These are phyloP conservation scores for Falco concolor DNA, from an alignment of 2,797 vertebrate genomes.

Conservation along the genomic window DNA sequence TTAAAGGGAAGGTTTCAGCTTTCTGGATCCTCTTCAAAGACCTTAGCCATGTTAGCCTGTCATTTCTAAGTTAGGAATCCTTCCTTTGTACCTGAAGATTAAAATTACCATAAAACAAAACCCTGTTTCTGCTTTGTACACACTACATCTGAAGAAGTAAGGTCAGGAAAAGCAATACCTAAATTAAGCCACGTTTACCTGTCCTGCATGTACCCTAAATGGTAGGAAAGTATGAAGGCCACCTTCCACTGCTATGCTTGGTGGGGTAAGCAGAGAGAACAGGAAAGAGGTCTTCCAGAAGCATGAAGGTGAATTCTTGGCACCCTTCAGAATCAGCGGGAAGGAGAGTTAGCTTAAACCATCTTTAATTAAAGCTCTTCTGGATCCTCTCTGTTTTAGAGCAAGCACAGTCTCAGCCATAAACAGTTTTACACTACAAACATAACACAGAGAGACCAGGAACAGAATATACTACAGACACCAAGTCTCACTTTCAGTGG, in stretches of 20 bases:
- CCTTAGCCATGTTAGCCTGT: not conserved
- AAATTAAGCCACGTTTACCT: not conserved
- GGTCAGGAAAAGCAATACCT: not conserved
- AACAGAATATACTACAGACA: not conserved
- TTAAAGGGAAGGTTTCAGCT: not conserved
- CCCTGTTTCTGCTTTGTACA: not conserved
- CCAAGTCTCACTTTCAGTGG: conserved; percentile 1
- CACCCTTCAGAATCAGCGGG: not conserved
- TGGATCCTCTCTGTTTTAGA: not conserved
- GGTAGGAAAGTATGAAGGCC: not conserved
- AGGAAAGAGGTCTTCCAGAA: not conserved
- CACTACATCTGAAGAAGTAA: not conserved
- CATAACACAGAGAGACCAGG: not conserved
- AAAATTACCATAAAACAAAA: not conserved
- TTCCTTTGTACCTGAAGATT: not conserved
- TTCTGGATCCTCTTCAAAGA: not conserved
- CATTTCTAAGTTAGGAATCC: not conserved
- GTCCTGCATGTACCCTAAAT: not conserved
- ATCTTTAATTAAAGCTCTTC: not conserved
- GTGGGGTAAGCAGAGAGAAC: not conserved
- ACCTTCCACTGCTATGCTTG: not conserved
- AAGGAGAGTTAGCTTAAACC: not conserved
- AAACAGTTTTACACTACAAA: not conserved
- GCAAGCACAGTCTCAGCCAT: not conserved
- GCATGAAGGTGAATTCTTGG: not conserved